phyloP scores from a whole-genome alignment of 2,888 invertebrate genomes.

The Micropterix aruncella region DNA sequence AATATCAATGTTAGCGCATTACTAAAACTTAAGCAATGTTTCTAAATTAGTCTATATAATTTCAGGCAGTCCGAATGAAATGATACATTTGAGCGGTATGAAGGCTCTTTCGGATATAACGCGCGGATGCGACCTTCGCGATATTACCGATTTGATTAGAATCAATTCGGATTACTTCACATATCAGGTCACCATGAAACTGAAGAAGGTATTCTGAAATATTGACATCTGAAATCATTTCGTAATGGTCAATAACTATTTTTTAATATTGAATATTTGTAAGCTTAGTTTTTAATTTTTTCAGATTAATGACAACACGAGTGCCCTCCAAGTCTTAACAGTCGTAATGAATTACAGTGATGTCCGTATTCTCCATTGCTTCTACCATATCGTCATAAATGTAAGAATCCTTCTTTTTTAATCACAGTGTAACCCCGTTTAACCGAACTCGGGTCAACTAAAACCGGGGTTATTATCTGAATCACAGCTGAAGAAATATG shows the following conservation, averaged over 20 bases:
- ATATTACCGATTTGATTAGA: slow-evolving; percentile 46
- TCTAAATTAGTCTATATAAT: slow-evolving; percentile 7
- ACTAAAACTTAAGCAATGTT: no score
- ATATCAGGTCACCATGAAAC: slow-evolving; percentile 48
- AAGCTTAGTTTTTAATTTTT: slow-evolving; percentile 2
- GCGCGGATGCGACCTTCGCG: slow-evolving; percentile 35
- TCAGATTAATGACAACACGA: slow-evolving; percentile 43
- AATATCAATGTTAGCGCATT: slow-evolving; percentile 10
- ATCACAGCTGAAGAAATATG: no score
- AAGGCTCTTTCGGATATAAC: slow-evolving; percentile 43
- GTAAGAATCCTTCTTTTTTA: no score
- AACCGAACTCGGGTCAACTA: no score
- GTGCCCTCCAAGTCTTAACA: slow-evolving; percentile 55
- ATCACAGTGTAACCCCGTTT: no score
- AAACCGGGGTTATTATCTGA: no score
- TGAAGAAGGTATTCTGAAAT: slow-evolving; percentile 34
- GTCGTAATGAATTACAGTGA: slow-evolving; percentile 60
- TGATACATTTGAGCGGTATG: slow-evolving; percentile 46
- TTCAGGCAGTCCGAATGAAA: slow-evolving; percentile 48
- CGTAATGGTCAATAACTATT: no score
- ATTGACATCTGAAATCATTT: no score
- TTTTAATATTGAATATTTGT: no score
- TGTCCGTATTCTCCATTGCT: slow-evolving; percentile 44
- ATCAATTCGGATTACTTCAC: slow-evolving; percentile 62
- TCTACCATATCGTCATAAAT: slow-evolving; percentile 55